Conservation (phyloP, 64 coral and sea anemone genomes). For the Anthopleura sola region DNA sequence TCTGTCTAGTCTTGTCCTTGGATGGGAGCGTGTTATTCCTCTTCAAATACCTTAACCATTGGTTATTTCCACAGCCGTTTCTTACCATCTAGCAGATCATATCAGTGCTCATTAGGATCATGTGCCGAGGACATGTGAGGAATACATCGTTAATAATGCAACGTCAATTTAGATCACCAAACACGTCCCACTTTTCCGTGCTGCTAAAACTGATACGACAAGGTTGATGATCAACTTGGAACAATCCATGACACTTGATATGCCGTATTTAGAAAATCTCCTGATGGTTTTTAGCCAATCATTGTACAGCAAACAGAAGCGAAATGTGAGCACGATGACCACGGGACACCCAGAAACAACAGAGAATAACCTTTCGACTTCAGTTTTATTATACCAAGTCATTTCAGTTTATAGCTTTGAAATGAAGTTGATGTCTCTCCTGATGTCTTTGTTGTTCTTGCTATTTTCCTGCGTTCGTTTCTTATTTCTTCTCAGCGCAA, state of each 20-base stretch:
- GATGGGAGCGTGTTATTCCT: neutral
- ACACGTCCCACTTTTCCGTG: constrained; percentile 2
- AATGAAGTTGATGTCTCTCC: too few relatives aligned
- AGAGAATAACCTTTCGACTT: neutral
- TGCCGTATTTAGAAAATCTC: constrained; percentile 4
- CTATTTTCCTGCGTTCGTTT: too few relatives aligned
- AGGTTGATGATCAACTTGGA: constrained; percentile 9
- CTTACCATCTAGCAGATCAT: neutral
- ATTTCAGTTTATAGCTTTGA: too few relatives aligned
- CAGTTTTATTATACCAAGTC: too few relatives aligned
- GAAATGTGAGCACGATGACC: neutral
- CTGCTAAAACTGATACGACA: neutral
- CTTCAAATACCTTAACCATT: neutral
- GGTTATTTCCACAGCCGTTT: neutral
- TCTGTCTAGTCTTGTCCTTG: constrained; percentile 6
- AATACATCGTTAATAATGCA: neutral
- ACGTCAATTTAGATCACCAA: neutral
- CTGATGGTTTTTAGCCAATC: constrained; percentile 20
- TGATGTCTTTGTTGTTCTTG: too few relatives aligned
- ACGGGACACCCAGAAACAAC: neutral
- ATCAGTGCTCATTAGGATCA: neutral
- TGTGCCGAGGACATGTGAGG: too few relatives aligned
- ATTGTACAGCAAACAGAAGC: neutral
- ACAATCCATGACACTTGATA: neutral
- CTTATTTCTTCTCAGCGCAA: too few relatives aligned